phyloP scores from a whole-genome alignment of 2,888 invertebrate species.

The Drosophila nigricruria region DNA sequence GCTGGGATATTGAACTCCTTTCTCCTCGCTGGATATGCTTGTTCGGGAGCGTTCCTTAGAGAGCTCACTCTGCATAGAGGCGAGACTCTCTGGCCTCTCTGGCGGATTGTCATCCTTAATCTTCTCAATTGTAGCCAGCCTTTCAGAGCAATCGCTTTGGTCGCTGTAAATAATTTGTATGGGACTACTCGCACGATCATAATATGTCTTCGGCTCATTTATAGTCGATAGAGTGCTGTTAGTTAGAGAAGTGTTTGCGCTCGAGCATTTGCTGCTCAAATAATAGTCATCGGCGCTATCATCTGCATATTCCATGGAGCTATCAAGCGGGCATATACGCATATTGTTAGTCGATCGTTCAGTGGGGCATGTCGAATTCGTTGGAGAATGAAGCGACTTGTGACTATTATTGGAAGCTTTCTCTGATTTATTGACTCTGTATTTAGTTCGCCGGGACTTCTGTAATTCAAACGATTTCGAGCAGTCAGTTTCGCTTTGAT shows the following conservation, averaged over 20 bases:
- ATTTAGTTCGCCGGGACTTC: background rate
- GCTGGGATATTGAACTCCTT: constrained; percentile 59
- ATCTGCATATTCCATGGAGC: background rate
- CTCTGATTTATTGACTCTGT: background rate
- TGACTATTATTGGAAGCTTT: constrained; percentile 1
- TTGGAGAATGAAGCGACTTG: background rate
- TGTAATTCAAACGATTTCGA: background rate
- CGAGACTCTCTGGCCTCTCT: background rate
- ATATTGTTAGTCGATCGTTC: background rate
- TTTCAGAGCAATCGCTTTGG: background rate
- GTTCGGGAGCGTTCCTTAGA: constrained; percentile 16
- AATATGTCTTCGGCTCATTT: constrained; percentile 30
- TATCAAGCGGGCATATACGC: background rate
- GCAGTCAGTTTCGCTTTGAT: background rate
- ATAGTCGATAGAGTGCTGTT: background rate
- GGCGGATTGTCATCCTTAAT: background rate
- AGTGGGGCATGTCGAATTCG: background rate
- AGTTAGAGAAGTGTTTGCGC: background rate
- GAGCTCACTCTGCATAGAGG: constrained; percentile 7
- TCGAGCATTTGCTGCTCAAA: constrained; percentile 2
- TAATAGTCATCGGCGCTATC: constrained; percentile 21
- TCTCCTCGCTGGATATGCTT: constrained; percentile 37
- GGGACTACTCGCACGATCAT: constrained; percentile 66
- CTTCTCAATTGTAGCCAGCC: background rate
- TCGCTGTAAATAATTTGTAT: constrained; percentile 40